These are phyloP conservation scores for Antheraea yamamai DNA, from an alignment of 2,888 invertebrate genomes.

Conservation along the genomic window DNA sequence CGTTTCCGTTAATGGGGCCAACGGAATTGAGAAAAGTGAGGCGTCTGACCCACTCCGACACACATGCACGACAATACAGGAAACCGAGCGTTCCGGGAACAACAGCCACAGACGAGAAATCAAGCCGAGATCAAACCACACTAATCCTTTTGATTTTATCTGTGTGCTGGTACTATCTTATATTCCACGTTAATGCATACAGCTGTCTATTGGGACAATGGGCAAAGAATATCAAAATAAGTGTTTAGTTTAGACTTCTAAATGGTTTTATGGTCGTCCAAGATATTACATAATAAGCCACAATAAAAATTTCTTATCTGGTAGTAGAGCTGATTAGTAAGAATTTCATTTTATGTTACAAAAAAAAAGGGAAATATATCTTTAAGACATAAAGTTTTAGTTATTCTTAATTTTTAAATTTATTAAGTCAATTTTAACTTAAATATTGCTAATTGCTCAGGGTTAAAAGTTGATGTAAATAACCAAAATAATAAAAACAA, in stretches of 20 bases:
- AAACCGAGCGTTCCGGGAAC: neutral
- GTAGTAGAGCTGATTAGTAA: neutral
- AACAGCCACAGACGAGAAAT: neutral
- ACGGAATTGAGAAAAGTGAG: conserved; percentile 77
- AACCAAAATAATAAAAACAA: neutral
- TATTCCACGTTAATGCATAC: too few relatives aligned
- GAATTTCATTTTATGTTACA: neutral
- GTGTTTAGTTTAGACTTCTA: neutral
- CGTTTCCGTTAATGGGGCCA: conserved; percentile 72
- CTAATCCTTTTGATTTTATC: neutral
- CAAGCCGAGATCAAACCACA: neutral
- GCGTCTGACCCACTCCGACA: conserved; percentile 43
- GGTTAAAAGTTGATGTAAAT: neutral
- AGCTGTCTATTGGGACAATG: neutral
- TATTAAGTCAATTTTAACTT: neutral
- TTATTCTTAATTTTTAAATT: too few relatives aligned
- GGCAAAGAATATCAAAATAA: neutral
- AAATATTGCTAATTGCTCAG: neutral
- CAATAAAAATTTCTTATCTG: neutral
- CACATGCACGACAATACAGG: neutral
- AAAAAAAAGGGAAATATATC: too few relatives aligned
- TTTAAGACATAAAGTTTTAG: too few relatives aligned
- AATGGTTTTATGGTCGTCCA: neutral
- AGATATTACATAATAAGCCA: neutral
- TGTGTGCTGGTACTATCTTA: neutral